These are phyloP conservation scores for Enhydra lutris DNA, from an alignment of 2,113 vertebrate genomes.

Conservation along the genomic window DNA sequence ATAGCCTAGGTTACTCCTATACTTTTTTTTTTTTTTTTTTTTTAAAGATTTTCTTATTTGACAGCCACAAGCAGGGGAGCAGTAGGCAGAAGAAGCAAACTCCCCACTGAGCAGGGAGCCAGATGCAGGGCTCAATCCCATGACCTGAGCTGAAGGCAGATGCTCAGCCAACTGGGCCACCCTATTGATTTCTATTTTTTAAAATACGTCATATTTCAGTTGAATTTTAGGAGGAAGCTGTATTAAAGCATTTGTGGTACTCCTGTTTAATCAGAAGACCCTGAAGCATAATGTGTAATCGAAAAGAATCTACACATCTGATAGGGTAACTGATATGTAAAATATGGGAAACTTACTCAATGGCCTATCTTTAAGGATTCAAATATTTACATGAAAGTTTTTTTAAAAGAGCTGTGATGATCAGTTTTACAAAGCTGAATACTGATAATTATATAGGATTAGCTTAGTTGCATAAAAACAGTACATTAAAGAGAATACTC, in stretches of 20 bases:
- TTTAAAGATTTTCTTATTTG: no score
- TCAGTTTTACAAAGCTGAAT: neutral
- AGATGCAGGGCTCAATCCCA: neutral
- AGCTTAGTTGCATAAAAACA: neutral
- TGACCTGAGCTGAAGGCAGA: neutral
- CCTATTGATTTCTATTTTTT: neutral
- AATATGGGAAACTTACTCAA: neutral
- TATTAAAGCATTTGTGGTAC: neutral
- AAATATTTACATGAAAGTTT: neutral
- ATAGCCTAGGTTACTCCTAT: no score
- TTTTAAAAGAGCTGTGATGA: neutral
- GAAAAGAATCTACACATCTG: neutral
- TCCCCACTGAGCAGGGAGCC: neutral
- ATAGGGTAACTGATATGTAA: neutral
- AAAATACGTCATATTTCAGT: neutral
- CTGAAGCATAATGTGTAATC: neutral
- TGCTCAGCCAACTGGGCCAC: neutral
- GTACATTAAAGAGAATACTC: neutral
- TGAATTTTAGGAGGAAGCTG: neutral
- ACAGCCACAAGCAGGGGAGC: no score
- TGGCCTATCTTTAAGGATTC: neutral
- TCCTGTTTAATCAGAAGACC: neutral
- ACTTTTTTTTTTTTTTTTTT: no score
- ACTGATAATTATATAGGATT: neutral
- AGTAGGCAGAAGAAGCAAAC: no score